These are phyloP conservation scores for Clostera curtula DNA, from an alignment of 2,888 invertebrate species.

Conservation along the genomic window DNA sequence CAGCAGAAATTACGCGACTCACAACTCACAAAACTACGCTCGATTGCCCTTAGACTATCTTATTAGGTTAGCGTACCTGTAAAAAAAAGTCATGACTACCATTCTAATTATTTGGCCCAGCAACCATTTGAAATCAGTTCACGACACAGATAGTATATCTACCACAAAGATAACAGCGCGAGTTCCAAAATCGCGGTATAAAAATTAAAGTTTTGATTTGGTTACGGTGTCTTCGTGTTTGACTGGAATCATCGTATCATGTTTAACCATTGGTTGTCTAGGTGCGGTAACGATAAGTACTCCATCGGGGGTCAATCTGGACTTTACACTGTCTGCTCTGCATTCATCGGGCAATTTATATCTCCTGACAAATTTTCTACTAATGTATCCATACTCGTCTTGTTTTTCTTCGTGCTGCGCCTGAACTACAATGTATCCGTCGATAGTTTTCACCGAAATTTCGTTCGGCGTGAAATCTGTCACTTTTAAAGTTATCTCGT, in stretches of 20 bases:
- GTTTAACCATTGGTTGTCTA: constrained; percentile 26
- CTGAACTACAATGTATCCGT: constrained; percentile 43
- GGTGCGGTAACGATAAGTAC: constrained; percentile 38
- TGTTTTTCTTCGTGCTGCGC: constrained; percentile 51
- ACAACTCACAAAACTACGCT: too few relatives aligned
- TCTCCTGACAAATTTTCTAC: constrained; percentile 44
- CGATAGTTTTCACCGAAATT: constrained; percentile 36
- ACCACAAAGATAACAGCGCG: constrained; percentile 2
- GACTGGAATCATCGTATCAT: constrained; percentile 48
- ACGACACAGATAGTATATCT: too few relatives aligned
- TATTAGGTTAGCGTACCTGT: too few relatives aligned
- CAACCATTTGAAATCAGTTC: too few relatives aligned
- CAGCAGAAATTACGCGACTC: too few relatives aligned
- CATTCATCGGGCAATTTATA: constrained; percentile 44
- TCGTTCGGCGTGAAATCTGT: constrained; percentile 48
- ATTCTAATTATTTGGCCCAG: too few relatives aligned
- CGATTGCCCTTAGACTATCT: too few relatives aligned
- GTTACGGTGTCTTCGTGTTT: constrained; percentile 28
- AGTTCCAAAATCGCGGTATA: constrained; percentile 1
- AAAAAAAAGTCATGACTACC: too few relatives aligned
- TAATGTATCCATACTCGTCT: constrained; percentile 45
- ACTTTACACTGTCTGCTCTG: constrained; percentile 34
- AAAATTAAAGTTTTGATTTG: constrained; percentile 39
- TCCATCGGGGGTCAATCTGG: constrained; percentile 42
- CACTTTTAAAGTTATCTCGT: constrained; percentile 41